Base-by-base conservation (phyloP, 2,888 invertebrate species). In the Aleiodes testaceus region DNA sequence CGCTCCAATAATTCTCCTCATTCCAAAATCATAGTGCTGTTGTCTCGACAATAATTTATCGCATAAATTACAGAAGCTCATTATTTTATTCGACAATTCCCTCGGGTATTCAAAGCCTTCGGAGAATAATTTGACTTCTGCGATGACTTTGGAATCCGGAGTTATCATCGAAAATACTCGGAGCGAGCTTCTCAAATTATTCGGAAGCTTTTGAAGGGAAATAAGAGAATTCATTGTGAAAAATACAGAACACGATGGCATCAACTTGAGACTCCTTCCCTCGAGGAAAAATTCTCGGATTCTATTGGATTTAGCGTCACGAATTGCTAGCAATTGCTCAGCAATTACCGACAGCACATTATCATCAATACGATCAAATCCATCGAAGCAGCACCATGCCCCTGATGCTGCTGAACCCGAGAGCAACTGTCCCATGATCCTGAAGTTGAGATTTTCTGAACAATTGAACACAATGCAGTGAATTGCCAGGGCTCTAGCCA, bases 401-500 rank as follows among this genome's bases (percentile, higher is more conserved):
- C 97, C 97, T 67, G 95, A 94, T 88, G 96, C 94, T 0, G 94
- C 91, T 18, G 95, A 90, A 1, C 95, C 93, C 63, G 96, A 92
- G 86, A 93, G 96, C 88, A 95, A 94, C 84, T 95, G 93, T 0
- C 96, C 96, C 92, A 97, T 95, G 78, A 95, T 94, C 87, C 95
- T 96, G 85, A 94, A 97, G 85, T 97, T 97, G 49, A 97, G 89
- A 0, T 96, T 96, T 82, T 97, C 97, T 0, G 97, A 97, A 82
- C 97, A 97, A 88, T 97, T 97, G 78, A 95, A 95, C 3, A 97
- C 96, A 70, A 97, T 95, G 53, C 96, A 96, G 91, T 96, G 97
- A 88, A 95, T 91, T 0, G 95, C 97, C 74, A 97, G 89, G 0
- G 95, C 94, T 84, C 96, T 93, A 0, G 96, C 97, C 22, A 97